phyloP scores from a whole-genome alignment of 2,888 invertebrate genomes.

The Drosophila leonis region DNA sequence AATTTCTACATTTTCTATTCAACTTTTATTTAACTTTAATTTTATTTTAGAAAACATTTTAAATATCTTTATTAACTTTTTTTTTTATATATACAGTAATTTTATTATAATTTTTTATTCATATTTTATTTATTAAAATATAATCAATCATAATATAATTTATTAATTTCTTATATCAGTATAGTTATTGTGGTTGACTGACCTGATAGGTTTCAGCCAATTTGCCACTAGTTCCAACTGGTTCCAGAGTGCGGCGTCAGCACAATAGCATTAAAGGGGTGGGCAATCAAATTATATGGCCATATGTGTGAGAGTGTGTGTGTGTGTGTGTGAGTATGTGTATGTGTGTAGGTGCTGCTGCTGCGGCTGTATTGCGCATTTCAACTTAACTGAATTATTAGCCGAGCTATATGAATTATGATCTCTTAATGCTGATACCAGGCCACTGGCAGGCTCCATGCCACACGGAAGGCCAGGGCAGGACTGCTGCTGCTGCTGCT shows the following conservation, averaged over 20 bases:
- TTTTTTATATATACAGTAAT: too few relatives aligned
- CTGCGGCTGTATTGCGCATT: slow-evolving; percentile 64
- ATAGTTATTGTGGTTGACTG: neutral
- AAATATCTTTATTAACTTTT: too few relatives aligned
- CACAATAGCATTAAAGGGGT: slow-evolving; percentile 7
- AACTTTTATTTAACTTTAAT: too few relatives aligned
- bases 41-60: too few relatives aligned
- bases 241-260: slow-evolving; percentile 3
- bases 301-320: slow-evolving; percentile 10
- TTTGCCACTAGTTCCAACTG: neutral
- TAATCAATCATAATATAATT: too few relatives aligned
- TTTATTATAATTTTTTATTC: neutral
- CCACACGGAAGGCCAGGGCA: slow-evolving; percentile 13
- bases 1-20: too few relatives aligned
- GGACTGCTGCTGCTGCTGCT: slow-evolving; percentile 12
- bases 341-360: slow-evolving; percentile 16
- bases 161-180: neutral
- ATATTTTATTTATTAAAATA: neutral
- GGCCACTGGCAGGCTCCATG: slow-evolving; percentile 26
- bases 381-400: slow-evolving; percentile 81
- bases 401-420: slow-evolving; percentile 79
- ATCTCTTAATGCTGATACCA: slow-evolving; percentile 74
- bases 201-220: neutral
- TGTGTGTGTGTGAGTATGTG: slow-evolving; percentile 5
- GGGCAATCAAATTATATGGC: neutral